These are phyloP conservation scores for Microchirus variegatus DNA, from an alignment of 2,797 vertebrate species.

Conservation along the genomic window DNA sequence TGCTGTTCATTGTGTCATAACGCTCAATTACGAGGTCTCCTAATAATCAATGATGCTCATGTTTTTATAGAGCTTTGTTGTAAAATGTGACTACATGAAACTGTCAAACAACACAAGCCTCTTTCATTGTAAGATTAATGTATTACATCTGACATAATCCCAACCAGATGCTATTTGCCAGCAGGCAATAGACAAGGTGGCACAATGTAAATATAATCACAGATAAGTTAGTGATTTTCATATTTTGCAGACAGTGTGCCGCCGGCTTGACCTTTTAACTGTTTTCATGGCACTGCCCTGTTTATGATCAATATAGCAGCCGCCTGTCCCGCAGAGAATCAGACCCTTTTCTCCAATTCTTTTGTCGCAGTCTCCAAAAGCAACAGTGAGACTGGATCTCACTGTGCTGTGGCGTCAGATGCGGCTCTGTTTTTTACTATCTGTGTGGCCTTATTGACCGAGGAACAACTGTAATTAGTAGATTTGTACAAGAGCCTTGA, in stretches of 20 bases:
- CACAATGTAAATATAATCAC: constrained; percentile 69
- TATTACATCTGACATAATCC: constrained; percentile 41
- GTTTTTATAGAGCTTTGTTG: not conserved
- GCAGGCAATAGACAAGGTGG: constrained; percentile 45
- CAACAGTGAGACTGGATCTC: not conserved
- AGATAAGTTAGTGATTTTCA: constrained; percentile 75
- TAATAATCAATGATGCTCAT: not conserved
- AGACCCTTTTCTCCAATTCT: constrained; percentile 42
- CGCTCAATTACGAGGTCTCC: not conserved
- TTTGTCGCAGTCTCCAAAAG: constrained; percentile 17
- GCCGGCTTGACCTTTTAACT: constrained; percentile 72
- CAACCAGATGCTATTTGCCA: constrained; percentile 62
- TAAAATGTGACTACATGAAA: not conserved
- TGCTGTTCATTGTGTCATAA: constrained; percentile 1
- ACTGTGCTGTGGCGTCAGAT: not conserved
- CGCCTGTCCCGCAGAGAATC: constrained; percentile 46
- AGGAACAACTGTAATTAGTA: not conserved
- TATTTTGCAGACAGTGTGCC: constrained; percentile 76
- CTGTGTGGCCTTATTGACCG: not conserved
- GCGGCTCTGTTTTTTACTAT: not conserved
- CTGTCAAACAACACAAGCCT: constrained; percentile 10
- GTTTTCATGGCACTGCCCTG: constrained; percentile 62
- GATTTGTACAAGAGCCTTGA: not conserved
- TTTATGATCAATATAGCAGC: constrained; percentile 66
- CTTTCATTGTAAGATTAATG: constrained; percentile 38